Conservation (phyloP, 2,113 vertebrate genomes). For the Boulengeromyrus knoepffleri region DNA sequence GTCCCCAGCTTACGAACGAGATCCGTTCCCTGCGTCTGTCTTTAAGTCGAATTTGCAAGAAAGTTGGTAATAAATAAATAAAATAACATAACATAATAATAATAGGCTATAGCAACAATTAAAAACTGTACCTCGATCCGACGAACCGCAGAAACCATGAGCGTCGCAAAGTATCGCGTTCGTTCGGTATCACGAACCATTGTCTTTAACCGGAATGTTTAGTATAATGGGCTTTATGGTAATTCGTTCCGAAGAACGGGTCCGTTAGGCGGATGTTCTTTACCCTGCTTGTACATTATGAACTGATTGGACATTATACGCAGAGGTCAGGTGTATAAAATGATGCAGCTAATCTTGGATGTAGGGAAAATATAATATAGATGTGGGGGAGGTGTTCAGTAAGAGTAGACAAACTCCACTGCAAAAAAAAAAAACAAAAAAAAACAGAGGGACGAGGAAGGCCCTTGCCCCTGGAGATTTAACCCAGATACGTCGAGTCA, state of each 20-base stretch:
- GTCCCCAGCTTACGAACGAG: background rate
- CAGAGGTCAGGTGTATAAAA: background rate
- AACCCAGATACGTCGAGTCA: background rate
- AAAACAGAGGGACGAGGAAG: background rate
- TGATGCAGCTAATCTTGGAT: background rate
- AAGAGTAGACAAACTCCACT: background rate
- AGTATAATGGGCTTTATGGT: background rate
- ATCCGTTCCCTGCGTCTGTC: background rate
- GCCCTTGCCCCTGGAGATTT: background rate
- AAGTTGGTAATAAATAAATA: background rate
- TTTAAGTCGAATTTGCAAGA: background rate
- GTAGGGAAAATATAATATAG: background rate
- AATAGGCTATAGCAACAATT: background rate
- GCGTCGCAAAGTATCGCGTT: background rate
- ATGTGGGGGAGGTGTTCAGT: background rate
- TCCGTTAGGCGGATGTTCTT: background rate
- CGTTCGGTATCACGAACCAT: background rate
- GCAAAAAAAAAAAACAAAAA: background rate
- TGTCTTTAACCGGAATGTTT: background rate
- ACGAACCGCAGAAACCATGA: background rate
- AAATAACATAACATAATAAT: background rate
- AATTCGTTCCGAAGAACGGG: background rate
- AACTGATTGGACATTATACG: background rate
- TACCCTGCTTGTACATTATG: background rate
- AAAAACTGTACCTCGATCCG: background rate